Evolutionary conservation across 2,888 invertebrate species (phyloP), one percentile per base, ranked within the genome.

Genomic region (Rhagonycha lutea): DNA sequence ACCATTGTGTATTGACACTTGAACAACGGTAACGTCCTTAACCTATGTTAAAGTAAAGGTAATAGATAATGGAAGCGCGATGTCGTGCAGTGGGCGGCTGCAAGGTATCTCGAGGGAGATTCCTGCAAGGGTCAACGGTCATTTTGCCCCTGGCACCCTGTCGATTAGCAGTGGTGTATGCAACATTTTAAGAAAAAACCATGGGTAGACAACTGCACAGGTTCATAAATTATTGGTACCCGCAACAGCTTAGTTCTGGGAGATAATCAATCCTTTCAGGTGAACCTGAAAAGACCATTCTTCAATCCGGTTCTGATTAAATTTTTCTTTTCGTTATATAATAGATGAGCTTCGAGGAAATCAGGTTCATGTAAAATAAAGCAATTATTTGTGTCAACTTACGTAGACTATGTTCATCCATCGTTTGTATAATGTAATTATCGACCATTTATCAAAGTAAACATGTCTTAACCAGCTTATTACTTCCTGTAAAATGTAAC

Each of bases 91-190:
- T 75, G 70, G 73, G 75, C 70, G 79, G 68, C 69, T 32, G 62
- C 29, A 68, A 74, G 70, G 68, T 60, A 71, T 72, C 77, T 76
- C 74, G 77, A 77, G 78, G 79, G 75, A 74, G 79, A 78, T 79
- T 80, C 79, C 74, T 77, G 73, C 77, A 73, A 70, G 77, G 81
- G 80, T 81, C 81, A 81, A 79, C 73, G 79, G 79, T 81, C 80
- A 80, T 74, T 65, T 69, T 76, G 79, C 81, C 79, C 80, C 76
- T 71, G 78, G 79, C 79, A 79, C 75, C 81, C 76, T 74, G 77
- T 76, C 70, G 73, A 18, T 69, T 68, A 69, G 72, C 79, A 78
- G 78, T 80, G 79, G 78, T 77, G 79, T 74, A 69, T 74, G 14
- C 68, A 24, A 23, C 10, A 26, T 65, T 65, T 65, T 8, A 18